A percentile compares a stretch with the other conserved stretches of the same genome.
These are phyloP conservation scores for Rhincodon typus DNA, from an alignment of 2,797 vertebrate species.

Conservation along the genomic window DNA sequence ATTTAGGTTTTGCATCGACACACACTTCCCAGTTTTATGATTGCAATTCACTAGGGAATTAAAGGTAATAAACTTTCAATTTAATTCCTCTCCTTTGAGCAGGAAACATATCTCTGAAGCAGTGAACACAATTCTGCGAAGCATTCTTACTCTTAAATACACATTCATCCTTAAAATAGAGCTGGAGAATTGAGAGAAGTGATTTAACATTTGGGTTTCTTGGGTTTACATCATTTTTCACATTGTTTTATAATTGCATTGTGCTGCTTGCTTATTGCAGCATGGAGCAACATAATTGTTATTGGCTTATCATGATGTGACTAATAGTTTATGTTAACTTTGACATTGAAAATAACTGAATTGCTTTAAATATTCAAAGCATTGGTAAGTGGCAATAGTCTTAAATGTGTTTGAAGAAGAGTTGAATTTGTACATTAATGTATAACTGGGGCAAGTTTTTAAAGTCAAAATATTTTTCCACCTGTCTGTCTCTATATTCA, in stretches of 20 bases:
- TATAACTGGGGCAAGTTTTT: not conserved
- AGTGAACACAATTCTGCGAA: conserved; percentile 49
- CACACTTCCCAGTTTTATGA: conserved; percentile 33
- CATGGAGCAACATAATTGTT: not conserved
- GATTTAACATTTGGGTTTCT: conserved; percentile 49
- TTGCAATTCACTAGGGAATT: not conserved
- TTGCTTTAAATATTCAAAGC: not conserved
- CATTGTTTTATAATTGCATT: conserved; percentile 28
- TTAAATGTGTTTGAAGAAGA: not conserved
- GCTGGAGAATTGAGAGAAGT: conserved; percentile 43
- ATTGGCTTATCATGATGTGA: conserved; percentile 2
- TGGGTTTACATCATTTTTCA: conserved; percentile 8
- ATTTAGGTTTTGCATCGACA: not conserved
- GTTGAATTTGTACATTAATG: not conserved
- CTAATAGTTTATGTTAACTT: not conserved
- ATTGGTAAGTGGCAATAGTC: not conserved
- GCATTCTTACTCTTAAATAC: conserved; percentile 46
- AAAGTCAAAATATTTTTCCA: not conserved
- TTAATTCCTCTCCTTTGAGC: conserved; percentile 18
- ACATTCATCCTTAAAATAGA: conserved; percentile 53
- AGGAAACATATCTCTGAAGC: conserved; percentile 23
- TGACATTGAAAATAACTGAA: not conserved
- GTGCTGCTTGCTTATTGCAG: not conserved
- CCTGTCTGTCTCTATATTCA: not conserved
- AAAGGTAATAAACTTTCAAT: conserved; percentile 15